phyloP scores from a whole-genome alignment of 2,797 vertebrate species.

The Propithecus perrieri region DNA sequence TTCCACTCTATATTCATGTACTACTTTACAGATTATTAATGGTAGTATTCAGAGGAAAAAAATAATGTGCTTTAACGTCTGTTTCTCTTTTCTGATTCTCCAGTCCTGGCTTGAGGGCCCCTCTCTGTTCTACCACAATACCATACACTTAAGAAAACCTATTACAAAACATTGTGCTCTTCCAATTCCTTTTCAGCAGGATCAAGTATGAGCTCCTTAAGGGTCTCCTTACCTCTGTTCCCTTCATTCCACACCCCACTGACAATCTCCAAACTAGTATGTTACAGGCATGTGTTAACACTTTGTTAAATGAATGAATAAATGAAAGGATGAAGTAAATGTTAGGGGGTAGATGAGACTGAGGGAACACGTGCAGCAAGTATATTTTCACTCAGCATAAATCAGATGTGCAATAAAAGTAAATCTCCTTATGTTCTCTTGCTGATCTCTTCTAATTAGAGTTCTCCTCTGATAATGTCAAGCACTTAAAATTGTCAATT shows the following conservation, averaged over 20 bases:
- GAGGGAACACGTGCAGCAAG: background rate
- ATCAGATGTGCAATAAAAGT: background rate
- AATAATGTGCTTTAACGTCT: background rate
- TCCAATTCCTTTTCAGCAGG: background rate
- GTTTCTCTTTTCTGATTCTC: background rate
- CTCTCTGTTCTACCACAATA: background rate
- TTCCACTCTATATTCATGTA: background rate
- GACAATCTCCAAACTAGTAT: background rate
- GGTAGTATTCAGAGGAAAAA: background rate
- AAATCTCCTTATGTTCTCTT: background rate
- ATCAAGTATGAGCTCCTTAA: background rate
- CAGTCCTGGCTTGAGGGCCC: background rate
- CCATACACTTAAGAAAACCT: background rate
- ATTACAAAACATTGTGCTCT: background rate
- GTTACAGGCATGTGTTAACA: background rate
- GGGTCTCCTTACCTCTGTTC: background rate
- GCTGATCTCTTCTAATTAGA: background rate
- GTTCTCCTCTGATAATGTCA: background rate
- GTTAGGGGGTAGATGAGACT: background rate
- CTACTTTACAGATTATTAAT: background rate
- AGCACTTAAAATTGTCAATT: background rate
- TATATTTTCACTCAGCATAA: background rate
- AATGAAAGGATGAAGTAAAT: background rate
- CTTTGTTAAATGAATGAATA: background rate
- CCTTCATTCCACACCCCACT: background rate